Evolutionary conservation across 2,113 vertebrate genomes (phyloP).

Genomic region (Mastomys coucha): DNA sequence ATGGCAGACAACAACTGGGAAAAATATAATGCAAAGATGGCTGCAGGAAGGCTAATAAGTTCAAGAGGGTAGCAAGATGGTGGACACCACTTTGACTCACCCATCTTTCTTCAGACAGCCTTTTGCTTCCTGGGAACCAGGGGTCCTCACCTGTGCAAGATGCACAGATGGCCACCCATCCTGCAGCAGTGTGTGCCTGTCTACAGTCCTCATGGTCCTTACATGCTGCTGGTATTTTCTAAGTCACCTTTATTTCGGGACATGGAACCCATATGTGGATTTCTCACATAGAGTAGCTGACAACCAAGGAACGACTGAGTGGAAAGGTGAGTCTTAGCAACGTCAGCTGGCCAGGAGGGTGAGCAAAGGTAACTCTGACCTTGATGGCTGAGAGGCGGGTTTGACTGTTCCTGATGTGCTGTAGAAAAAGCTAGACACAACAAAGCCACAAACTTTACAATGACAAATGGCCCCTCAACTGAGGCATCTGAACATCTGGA

Average conservation of each 20-base stretch:
- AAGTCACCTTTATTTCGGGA: not conserved
- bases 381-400: not conserved
- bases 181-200: not conserved
- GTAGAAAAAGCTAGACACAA: constrained; percentile 2
- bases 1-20: not conserved
- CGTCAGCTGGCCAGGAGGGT: not conserved
- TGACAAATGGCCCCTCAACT: not conserved
- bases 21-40: not conserved
- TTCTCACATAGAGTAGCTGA: not conserved
- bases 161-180: not conserved
- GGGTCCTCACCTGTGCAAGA: not conserved
- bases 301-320: not conserved
- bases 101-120: not conserved
- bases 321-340: not conserved
- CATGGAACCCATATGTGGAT: not conserved
- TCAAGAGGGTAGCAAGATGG: not conserved
- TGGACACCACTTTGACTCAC: not conserved
- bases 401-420: not conserved
- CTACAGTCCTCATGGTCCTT: not conserved
- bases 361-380: not conserved
- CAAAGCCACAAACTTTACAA: not conserved
- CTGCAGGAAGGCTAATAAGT: not conserved
- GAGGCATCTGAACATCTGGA: not conserved
- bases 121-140: not conserved
- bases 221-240: not conserved